Evolutionary conservation across 2,888 invertebrate genomes (phyloP).

Genomic region (Ecliptopera silaceata): DNA sequence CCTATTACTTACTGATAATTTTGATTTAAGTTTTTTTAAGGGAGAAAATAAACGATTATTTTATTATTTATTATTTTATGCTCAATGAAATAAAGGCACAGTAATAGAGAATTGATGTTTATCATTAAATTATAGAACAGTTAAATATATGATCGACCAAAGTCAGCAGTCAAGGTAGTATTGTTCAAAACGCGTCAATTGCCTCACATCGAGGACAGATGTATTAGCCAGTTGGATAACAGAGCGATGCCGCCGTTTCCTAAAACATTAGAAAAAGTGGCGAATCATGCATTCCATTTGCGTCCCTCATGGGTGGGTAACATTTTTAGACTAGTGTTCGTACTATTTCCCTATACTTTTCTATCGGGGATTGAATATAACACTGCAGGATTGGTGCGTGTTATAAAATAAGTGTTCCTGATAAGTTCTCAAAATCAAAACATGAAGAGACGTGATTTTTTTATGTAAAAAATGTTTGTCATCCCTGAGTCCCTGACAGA

Average conservation of each 20-base stretch:
- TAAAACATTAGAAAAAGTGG: constrained; percentile 78
- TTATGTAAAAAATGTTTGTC: constrained; percentile 42
- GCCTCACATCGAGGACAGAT: constrained; percentile 54
- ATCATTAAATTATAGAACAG: no score
- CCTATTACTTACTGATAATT: no score
- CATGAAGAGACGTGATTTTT: no score
- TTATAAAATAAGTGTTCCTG: no score
- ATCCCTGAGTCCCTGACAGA: constrained; percentile 42
- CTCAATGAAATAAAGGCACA: no score
- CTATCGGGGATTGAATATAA: background rate
- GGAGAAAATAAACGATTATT: no score
- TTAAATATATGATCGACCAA: background rate
- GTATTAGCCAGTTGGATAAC: constrained; percentile 62
- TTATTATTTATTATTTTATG: no score
- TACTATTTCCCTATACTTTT: background rate
- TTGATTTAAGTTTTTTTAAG: no score
- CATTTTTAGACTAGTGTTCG: constrained; percentile 43
- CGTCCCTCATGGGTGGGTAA: constrained; percentile 52
- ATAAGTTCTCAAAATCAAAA: no score
- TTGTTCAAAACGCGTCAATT: constrained; percentile 55
- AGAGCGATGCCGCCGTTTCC: constrained; percentile 59
- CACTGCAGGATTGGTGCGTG: no score
- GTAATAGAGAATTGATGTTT: no score
- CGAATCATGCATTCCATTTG: constrained; percentile 79
- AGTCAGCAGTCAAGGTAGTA: constrained; percentile 46